phyloP scores from a whole-genome alignment of 2,797 vertebrate species.

The Rhodeus uyekii region DNA sequence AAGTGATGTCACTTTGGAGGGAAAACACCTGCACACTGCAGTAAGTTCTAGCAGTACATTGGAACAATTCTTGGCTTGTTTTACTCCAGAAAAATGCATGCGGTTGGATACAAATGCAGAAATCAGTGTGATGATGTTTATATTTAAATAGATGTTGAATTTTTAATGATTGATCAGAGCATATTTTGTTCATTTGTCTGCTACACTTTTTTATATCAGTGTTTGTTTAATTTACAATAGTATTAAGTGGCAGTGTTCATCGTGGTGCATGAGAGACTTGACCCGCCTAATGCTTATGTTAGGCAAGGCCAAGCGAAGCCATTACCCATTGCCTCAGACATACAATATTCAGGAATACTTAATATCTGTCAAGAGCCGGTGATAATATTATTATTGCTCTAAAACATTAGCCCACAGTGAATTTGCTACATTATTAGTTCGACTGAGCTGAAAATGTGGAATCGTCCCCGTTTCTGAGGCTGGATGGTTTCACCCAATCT shows the following conservation, averaged over 20 bases:
- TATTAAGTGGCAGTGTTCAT: neutral
- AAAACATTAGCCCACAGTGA: slow-evolving; percentile 60
- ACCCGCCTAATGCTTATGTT: neutral
- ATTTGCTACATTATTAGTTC: slow-evolving; percentile 61
- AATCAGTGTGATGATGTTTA: too few relatives aligned
- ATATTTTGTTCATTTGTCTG: neutral
- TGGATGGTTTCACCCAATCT: slow-evolving; percentile 51
- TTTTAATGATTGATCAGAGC: neutral
- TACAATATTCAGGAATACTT: slow-evolving; percentile 58
- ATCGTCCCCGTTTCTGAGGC: slow-evolving; percentile 53
- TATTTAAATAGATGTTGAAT: neutral
- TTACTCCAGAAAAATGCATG: neutral
- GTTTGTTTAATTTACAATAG: neutral
- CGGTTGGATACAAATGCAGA: neutral
- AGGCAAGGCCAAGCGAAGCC: slow-evolving; percentile 20
- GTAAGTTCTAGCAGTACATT: neutral
- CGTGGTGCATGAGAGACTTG: neutral
- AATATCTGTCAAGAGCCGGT: slow-evolving; percentile 46
- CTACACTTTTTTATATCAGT: neutral
- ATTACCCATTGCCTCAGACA: slow-evolving; percentile 42
- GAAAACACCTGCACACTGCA: neutral
- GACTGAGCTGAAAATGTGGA: slow-evolving; percentile 57
- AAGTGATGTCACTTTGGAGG: neutral
- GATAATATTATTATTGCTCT: slow-evolving; percentile 61
- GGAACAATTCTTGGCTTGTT: neutral